Base-by-base conservation (phyloP, 2,888 invertebrate species). In the Julus scandinavius region DNA sequence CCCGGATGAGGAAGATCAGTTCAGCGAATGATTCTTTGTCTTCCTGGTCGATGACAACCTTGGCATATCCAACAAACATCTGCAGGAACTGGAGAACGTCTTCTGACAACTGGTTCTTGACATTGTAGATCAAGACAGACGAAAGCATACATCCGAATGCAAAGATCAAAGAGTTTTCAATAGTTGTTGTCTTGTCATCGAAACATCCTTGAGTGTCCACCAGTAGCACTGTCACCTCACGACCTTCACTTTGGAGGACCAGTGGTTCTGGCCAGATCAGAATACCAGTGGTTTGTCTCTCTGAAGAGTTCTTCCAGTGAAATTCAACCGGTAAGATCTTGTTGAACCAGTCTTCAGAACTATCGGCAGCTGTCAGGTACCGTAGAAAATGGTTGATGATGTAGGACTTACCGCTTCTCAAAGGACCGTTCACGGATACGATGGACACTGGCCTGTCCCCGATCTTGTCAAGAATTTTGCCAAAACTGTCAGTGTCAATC, bases 161-260 rank as follows among this genome's bases (percentile, higher is more conserved):
- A 20, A 87, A 87, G 87, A 87, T 87, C 9, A 72, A 38, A 11
- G 87, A 20, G 5, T 87, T 87, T 20, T 58, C 58, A 13, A 7
- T 13, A 15, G 41, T 72, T 7, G 58, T 63, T n/a, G 87, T 87
- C 72, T 20, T 13, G 58, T 58, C 58, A 29, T 87, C 87, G 45
- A 87, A 87, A 9, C 58, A 72, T 3, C 87, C 87, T n/a, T 87
- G 87, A 13, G 87, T 87, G 87, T 87, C 87, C 58, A 87, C 11
- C 41, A 87, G 41, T 11, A 87, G 20, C 3, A 87, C 38, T 13
- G 58, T 63, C 29, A 87, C 41, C 41, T 87, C 87, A 11, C 63
- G 29, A n/a, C 87, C 87, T 29, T 38, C 9, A 13, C 45, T 63
- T 7, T 87, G 29, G 63, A 87, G 17, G 11, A 29, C 9, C 13